Conservation (phyloP, 2,113 vertebrate species). For the Albula goreensis region DNA sequence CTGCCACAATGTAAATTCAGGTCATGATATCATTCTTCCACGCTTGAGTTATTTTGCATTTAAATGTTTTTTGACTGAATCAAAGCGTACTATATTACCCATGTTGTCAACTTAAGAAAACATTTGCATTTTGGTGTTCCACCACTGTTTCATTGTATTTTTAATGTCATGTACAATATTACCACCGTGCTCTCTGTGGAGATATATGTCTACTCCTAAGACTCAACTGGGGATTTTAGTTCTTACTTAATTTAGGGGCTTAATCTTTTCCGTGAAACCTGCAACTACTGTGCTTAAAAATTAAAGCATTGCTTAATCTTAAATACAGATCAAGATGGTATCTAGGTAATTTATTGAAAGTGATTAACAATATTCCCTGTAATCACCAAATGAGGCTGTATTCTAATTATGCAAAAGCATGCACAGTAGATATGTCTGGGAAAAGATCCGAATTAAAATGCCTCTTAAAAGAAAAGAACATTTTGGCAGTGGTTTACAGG, state of each 20-base stretch:
- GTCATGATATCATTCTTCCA: neutral
- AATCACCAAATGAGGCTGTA: neutral
- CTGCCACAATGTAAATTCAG: neutral
- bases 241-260: neutral
- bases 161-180: neutral
- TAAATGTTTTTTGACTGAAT: neutral
- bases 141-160: neutral
- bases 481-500: neutral
- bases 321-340: slow-evolving; percentile 11
- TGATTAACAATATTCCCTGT: neutral
- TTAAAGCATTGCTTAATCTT: neutral
- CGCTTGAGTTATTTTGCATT: neutral
- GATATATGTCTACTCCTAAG: neutral
- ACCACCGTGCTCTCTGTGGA: neutral
- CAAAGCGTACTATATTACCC: neutral
- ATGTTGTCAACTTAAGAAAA: neutral
- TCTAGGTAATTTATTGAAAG: neutral
- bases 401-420: neutral
- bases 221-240: neutral
- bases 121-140: neutral
- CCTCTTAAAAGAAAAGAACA: neutral
- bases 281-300: neutral
- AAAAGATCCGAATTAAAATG: neutral
- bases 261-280: neutral
- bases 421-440: neutral